These are phyloP conservation scores for Globia sparganii DNA, from an alignment of 2,888 invertebrate species.

Conservation along the genomic window DNA sequence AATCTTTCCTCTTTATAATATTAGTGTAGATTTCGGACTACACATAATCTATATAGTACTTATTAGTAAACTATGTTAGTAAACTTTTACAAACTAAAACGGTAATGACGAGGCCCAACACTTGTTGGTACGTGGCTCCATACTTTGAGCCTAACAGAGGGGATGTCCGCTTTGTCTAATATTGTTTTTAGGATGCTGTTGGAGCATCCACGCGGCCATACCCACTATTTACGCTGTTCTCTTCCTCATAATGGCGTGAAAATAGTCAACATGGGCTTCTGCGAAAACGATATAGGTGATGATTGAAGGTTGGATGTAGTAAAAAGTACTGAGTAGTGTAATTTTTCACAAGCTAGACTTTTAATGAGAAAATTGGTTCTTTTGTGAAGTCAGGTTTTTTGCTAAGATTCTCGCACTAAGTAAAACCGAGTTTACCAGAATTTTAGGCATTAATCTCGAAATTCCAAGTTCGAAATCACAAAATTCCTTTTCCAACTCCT, in stretches of 20 bases:
- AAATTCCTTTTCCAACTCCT: slow-evolving; percentile 24
- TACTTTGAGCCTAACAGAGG: not conserved
- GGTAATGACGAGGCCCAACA: not conserved
- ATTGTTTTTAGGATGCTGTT: not conserved
- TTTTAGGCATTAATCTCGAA: slow-evolving; percentile 22
- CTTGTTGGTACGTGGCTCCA: not conserved
- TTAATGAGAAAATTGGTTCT: not conserved
- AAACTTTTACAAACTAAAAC: not conserved
- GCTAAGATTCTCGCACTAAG: not conserved
- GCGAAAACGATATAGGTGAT: not conserved
- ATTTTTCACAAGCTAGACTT: not conserved
- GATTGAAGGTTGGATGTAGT: no score
- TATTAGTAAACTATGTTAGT: not conserved
- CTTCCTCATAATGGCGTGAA: not conserved
- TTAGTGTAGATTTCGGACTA: no score
- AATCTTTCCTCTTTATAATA: no score
- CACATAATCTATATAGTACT: not conserved
- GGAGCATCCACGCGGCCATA: not conserved
- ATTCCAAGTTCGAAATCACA: slow-evolving; percentile 12
- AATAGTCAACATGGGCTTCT: not conserved
- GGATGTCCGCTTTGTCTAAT: not conserved
- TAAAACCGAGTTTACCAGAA: slow-evolving; percentile 2
- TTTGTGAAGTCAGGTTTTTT: not conserved
- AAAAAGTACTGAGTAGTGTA: no score
- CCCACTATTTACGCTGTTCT: not conserved